These are phyloP conservation scores for Menura novaehollandiae DNA, from an alignment of 2,113 vertebrate genomes.

Conservation along the genomic window DNA sequence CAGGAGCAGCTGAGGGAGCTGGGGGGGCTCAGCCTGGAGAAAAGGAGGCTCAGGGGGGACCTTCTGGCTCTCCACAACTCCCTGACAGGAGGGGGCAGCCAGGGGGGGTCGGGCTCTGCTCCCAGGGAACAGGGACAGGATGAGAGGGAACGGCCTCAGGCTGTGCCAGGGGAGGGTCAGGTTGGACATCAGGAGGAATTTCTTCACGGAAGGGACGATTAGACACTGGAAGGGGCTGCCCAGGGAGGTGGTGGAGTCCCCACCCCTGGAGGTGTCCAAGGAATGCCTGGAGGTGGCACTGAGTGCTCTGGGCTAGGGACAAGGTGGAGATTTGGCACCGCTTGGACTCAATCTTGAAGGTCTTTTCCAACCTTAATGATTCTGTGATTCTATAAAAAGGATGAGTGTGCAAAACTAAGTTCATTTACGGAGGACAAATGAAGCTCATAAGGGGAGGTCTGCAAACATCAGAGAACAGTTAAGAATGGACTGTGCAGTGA, in stretches of 20 bases:
- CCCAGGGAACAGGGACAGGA: not conserved
- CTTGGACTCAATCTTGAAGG: not conserved
- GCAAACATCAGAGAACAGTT: not conserved
- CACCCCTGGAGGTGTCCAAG: not conserved
- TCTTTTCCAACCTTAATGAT: not conserved
- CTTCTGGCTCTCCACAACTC: not conserved
- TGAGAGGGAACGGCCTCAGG: not conserved
- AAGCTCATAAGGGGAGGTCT: not conserved
- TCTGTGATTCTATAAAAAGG: not conserved
- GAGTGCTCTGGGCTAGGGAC: not conserved
- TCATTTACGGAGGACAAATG: not conserved
- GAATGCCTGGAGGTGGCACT: not conserved
- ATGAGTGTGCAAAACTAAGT: not conserved
- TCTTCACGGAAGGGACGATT: not conserved
- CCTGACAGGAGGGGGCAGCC: not conserved
- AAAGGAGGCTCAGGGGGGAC: not conserved
- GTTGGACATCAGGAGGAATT: not conserved
- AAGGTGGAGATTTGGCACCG: fast-evolving
- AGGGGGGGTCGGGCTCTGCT: not conserved
- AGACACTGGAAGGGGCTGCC: not conserved
- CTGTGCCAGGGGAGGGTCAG: not conserved
- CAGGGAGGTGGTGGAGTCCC: not conserved
- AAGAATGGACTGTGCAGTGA: not conserved
- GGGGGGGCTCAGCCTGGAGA: not conserved
- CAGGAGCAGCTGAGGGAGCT: not conserved